Evolutionary conservation across 2,113 vertebrate species (phyloP), one percentile per base, ranked within the genome.

Genomic region (Zosterops hypoxanthus): DNA sequence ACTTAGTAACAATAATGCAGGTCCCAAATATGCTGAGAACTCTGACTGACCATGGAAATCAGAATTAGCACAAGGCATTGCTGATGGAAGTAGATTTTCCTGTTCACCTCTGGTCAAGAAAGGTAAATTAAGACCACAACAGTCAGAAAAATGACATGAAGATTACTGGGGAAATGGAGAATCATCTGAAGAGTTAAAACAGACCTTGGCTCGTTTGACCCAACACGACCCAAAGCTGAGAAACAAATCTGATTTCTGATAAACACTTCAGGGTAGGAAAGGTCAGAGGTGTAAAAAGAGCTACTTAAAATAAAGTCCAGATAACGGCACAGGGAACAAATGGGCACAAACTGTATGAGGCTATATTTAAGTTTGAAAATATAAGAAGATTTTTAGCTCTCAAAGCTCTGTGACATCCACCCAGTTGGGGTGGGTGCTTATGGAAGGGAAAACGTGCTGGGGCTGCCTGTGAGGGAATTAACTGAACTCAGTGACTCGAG

Each of bases 201-300:
- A 81, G 82, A 39, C 33, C 23, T 47, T 31, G 39, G 34, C 63
- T 86, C 1, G 0, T 63, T 80, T 92, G 50, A 72, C 52, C 39
- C 55, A 71, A 33, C 12, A 21, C 1, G 26, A 85, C 71, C 49
- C 55, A 72, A 65, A 90, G 56, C 64, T 70, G 65, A 90, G 86
- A 83, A 94, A 60, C 33, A 84, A 90, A 88, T 72, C 50, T 57
- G 85, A 60, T 87, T 93, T 89, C 81, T 87, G 61, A 56, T 20
- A 91, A 86, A 88, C 49, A 47, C 47, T 42, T 18, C 50, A 68
- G 81, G 24, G 64, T 63, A 39, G 68, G 44, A 88, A 90, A 95
- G 60, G 72, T 70, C 76, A 86, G 68, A 81, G 59, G 89, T 49
- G 33, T 41, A 70, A 87, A 90, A 86, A 90, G 47, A 85, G 52